Percentiles rank a stretch among this genome's conserved stretches.
Evolutionary conservation across 2,888 invertebrate genomes (phyloP).

Genomic region (Graphium colonna): DNA sequence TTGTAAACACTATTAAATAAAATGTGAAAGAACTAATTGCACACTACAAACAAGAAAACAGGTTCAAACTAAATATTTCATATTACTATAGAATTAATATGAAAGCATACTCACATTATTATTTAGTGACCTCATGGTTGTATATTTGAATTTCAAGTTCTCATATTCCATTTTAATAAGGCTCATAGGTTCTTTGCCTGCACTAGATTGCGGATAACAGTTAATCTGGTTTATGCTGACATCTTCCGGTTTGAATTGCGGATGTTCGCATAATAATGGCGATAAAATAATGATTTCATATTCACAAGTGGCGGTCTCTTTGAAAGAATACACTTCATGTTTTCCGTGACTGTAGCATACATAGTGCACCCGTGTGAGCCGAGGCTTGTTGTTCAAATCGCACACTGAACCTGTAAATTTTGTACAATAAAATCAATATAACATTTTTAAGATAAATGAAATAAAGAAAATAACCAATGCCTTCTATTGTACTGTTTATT

Average conservation of each 20-base stretch:
- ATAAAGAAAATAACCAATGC: too few species aligned
- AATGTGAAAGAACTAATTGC: conserved; percentile 14
- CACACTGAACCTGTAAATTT: conserved; percentile 84
- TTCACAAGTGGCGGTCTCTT: conserved; percentile 95
- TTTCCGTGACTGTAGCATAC: conserved; percentile 94
- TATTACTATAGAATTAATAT: conserved; percentile 2
- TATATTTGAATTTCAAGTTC: conserved; percentile 84
- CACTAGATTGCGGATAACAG: conserved; percentile 84
- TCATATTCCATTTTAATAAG: conserved; percentile 86
- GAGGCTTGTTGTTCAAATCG: conserved; percentile 92
- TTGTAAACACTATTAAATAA: too few species aligned
- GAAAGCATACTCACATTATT: conserved; percentile 50
- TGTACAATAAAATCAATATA: too few species aligned
- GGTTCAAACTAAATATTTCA: too few species aligned
- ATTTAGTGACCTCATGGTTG: conserved; percentile 62
- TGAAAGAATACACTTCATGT: conserved; percentile 95
- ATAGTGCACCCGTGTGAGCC: conserved; percentile 90
- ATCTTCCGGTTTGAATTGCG: conserved; percentile 90
- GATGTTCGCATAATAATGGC: conserved; percentile 92
- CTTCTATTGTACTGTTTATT: too few species aligned
- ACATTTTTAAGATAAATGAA: too few species aligned
- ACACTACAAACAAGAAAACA: conserved; percentile 12
- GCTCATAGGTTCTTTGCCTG: conserved; percentile 86
- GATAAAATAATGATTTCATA: conserved; percentile 96
- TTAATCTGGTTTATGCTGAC: conserved; percentile 88